A percentile compares a stretch with the other conserved stretches of the same genome.
Evolutionary conservation across 1,140 invertebrate species (phyloP).

Genomic region (Caerostris darwini): DNA sequence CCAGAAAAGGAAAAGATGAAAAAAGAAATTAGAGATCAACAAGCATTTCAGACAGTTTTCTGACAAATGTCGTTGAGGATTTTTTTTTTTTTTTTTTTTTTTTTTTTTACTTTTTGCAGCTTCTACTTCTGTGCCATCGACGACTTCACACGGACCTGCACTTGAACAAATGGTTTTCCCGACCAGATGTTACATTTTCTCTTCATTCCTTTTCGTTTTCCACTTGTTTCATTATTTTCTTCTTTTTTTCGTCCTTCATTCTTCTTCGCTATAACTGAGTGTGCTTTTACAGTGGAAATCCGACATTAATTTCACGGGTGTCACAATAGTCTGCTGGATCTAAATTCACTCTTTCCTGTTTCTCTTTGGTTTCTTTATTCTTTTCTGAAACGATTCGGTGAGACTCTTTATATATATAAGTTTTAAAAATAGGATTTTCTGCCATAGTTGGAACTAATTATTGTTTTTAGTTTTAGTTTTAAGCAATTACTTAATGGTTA

Average conservation of each 20-base stretch:
- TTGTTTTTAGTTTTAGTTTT: no score
- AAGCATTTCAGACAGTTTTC: background rate
- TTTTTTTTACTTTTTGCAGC: background rate
- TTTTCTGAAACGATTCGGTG: background rate
- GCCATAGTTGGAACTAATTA: no score
- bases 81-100: background rate
- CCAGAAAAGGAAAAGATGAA: background rate
- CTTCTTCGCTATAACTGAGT: background rate
- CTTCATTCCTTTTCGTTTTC: background rate
- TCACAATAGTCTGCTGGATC: background rate
- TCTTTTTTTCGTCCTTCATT: background rate
- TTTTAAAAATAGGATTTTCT: no score
- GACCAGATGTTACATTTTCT: constrained; percentile 43
- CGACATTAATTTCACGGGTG: background rate
- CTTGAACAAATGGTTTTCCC: constrained; percentile 12
- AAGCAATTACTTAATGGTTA: no score
- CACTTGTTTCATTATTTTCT: background rate
- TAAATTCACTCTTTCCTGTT: background rate
- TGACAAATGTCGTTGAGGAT: background rate
- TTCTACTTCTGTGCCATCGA: background rate
- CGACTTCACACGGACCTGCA: background rate
- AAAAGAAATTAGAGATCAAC: background rate
- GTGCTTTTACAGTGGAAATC: background rate
- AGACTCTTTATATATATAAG: no score
- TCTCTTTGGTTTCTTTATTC: background rate